Base-by-base conservation (phyloP, 2,113 vertebrate genomes). In the Kryptolebias marmoratus region DNA sequence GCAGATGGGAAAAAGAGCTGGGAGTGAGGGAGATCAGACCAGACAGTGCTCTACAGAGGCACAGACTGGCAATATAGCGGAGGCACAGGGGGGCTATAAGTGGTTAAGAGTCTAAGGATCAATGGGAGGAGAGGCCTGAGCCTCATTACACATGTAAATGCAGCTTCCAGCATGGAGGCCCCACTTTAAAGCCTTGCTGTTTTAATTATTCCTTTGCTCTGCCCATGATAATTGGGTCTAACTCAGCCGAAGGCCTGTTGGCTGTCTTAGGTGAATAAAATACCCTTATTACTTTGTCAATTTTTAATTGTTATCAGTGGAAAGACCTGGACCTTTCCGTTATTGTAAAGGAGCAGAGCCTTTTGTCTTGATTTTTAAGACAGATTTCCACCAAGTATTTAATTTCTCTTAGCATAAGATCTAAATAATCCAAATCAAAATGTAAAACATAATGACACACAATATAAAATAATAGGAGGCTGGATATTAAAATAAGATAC, bases 141-240 rank as follows among this genome's bases (percentile, higher is more conserved):
- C 77, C 77, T 91, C 90, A 91, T 93, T 93, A 91, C 80, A 87
- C 88, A 81, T 89, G 89, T 89, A 89, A 90, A 89, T 92, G 83
- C 81, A 77, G 79, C 87, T 90, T 88, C 79, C 84, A 83, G 90
- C 90, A 80, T 81, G 79, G 84, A 88, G 85, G 85, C 83, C 78
- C 60, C 82, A 73, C 76, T 88, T 87, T 82, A 85, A 87, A 88
- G 89, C 71, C 71, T 64, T 71, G 64, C 69, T 89, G 88, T 88
- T 89, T 87, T 88, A 91, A 93, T 91, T 86, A 89, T 90, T 84
- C 74, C 75, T 89, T 84, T 90, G 83, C 84, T 88, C 75, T 72
- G 47, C 77, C 80, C 79, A 82, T 65, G 74, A 73, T 92, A 91
- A 92, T 89, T 88, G 83, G 91, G 71, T 88, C 87, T 80, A 84